Base-by-base conservation (phyloP, 2,113 vertebrate species). In the Butastur rufipennis region DNA sequence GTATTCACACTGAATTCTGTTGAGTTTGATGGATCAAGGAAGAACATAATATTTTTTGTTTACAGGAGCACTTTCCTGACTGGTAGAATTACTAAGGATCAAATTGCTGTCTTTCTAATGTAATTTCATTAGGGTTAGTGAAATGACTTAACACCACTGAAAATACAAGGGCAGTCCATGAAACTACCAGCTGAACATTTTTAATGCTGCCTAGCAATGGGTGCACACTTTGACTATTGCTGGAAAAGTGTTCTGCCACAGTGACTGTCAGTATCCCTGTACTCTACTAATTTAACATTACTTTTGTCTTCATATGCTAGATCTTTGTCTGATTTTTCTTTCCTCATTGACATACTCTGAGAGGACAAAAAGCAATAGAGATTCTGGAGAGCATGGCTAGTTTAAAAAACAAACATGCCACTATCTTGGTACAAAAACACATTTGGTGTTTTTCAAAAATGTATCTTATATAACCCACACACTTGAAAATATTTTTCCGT, bases 281-380 rank as follows among this genome's bases (percentile, higher is more conserved):
- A 86, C 87, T 93, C 38, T 10, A 53, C 71, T 90, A 43, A 75
- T 87, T 96, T 92, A 90, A 95, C 96, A 73, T 97, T 92, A 80
- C 80, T 66, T 89, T 86, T 95, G 55, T 94, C 85, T 97, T 97
- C 72, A 85, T 88, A 75, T 88, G 93, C 93, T 97, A 59, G 88
- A 89, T 36, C 95, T 94, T 96, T 89, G 58, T 32, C 93, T 82
- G 53, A 32, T 95, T 71, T 63, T 97, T 96, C 93, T 92, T 90
- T 81, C 20, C 82, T 86, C 47, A 16, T 81, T 95, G 94, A 92
- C 87, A 43, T 78, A 45, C 21, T 81, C 25, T 52, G 83, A 92
- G 81, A 90, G 52, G 68, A 50, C 77, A 86, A 83, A 59, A 78
- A 94, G 38, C 88, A 58, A 43, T 73, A 65, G 43, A 40, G 67